A percentile compares a stretch with the other conserved stretches of the same genome.
Evolutionary conservation across 2,113 vertebrate species (phyloP).

Genomic region (Geococcyx californianus): DNA sequence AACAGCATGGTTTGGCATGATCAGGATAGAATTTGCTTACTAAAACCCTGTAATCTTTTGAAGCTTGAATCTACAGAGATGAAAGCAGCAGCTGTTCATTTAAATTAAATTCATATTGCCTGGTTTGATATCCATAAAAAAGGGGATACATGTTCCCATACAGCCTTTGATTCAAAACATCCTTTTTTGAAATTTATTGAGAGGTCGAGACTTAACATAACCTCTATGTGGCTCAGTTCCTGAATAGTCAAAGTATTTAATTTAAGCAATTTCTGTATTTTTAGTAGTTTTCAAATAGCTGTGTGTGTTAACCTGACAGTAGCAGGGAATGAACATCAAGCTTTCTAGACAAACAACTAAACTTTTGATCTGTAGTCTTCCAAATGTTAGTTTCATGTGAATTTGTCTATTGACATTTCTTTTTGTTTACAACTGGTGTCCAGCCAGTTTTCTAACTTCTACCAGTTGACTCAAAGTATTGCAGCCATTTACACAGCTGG

Average conservation of each 20-base stretch:
- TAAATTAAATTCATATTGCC: background rate
- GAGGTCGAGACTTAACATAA: background rate
- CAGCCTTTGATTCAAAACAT: background rate
- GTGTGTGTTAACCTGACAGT: background rate
- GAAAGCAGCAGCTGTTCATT: background rate
- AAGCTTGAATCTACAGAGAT: background rate
- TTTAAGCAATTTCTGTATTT: background rate
- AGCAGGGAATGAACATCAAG: background rate
- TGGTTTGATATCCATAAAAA: background rate
- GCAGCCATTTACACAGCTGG: accelerated
- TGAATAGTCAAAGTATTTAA: background rate
- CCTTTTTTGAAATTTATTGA: background rate
- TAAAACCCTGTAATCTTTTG: background rate
- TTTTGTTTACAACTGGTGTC: background rate
- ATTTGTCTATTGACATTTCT: background rate
- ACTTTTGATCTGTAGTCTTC: background rate
- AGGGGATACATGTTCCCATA: background rate
- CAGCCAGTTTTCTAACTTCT: background rate
- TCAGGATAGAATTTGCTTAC: background rate
- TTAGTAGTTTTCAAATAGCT: background rate
- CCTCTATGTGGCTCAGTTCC: background rate
- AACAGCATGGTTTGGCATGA: background rate
- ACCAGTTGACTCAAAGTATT: background rate
- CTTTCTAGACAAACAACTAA: background rate
- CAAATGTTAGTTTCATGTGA: background rate